phyloP scores from a whole-genome alignment of 1,140 invertebrate species.

The Akabosia matsudoensis region DNA sequence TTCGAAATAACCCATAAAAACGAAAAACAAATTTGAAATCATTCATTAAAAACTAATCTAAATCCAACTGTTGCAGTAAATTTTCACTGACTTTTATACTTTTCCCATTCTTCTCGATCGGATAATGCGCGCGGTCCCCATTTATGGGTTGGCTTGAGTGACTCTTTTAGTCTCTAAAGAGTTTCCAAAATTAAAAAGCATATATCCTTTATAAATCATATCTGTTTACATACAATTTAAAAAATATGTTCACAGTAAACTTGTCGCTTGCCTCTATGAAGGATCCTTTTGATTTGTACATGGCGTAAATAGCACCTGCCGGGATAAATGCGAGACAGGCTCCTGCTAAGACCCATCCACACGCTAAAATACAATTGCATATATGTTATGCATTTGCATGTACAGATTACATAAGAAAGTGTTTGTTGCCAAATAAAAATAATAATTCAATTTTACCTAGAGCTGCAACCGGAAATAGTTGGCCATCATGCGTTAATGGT shows the following conservation, averaged over 20 bases:
- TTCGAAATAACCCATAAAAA: background rate
- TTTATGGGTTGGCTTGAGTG: background rate
- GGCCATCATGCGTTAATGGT: background rate
- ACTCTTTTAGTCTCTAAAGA: conserved; percentile 8
- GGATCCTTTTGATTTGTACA: background rate
- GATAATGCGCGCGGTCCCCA: background rate
- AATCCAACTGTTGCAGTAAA: background rate
- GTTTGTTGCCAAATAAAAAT: background rate
- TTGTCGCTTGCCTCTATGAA: background rate
- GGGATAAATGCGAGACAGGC: background rate
- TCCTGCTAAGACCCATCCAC: background rate
- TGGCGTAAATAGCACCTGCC: background rate
- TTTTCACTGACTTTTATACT: background rate
- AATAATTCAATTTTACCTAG: background rate
- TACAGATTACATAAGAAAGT: background rate
- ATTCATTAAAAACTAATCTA: background rate
- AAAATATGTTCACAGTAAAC: background rate
- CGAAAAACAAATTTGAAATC: background rate
- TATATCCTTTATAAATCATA: too few species aligned
- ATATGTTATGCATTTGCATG: conserved; percentile 56
- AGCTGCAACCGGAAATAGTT: background rate
- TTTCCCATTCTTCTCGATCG: conserved; percentile 14
- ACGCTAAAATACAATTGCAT: conserved; percentile 46
- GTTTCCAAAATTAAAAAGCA: background rate
- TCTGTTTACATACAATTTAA: background rate